Evolutionary conservation across 2,797 vertebrate genomes (phyloP).

Genomic region (Spondyliosoma cantharus): DNA sequence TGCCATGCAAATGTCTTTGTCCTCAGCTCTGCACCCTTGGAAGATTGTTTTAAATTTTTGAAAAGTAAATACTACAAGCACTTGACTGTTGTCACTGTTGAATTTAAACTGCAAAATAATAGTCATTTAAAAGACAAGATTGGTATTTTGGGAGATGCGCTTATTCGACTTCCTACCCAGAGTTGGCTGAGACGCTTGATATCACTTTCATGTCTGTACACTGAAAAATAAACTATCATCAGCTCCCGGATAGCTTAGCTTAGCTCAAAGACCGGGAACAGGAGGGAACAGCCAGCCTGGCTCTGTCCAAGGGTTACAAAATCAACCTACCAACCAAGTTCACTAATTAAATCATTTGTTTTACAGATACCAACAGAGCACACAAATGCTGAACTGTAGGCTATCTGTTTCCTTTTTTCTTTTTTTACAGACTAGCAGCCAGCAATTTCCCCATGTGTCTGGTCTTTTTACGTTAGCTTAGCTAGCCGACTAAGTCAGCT

Average conservation of each 20-base stretch:
- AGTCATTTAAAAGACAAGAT: not conserved
- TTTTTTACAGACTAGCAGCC: too few relatives aligned
- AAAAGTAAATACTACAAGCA: constrained; percentile 6
- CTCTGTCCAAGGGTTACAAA: not conserved
- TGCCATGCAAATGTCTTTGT: constrained; percentile 61
- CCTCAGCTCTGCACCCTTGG: constrained; percentile 19
- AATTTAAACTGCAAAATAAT: constrained; percentile 1
- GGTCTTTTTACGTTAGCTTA: too few relatives aligned
- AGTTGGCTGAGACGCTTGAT: not conserved
- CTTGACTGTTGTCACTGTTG: not conserved
- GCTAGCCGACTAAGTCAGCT: too few relatives aligned
- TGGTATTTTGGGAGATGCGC: not conserved
- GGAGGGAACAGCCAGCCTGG: not conserved
- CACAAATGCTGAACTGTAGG: not conserved
- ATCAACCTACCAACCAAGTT: not conserved
- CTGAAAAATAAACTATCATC: not conserved
- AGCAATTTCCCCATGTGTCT: too few relatives aligned
- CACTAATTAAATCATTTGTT: too few relatives aligned
- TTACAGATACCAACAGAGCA: not conserved
- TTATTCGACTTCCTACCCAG: not conserved
- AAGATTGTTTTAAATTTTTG: not conserved
- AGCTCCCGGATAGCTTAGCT: not conserved
- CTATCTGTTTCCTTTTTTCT: too few relatives aligned
- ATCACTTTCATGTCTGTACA: not conserved
- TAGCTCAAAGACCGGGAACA: not conserved